Percentiles rank a stretch among this genome's conserved stretches.
Evolutionary conservation across 2,888 invertebrate genomes (phyloP).

Genomic region (Leucoptera coffeella): DNA sequence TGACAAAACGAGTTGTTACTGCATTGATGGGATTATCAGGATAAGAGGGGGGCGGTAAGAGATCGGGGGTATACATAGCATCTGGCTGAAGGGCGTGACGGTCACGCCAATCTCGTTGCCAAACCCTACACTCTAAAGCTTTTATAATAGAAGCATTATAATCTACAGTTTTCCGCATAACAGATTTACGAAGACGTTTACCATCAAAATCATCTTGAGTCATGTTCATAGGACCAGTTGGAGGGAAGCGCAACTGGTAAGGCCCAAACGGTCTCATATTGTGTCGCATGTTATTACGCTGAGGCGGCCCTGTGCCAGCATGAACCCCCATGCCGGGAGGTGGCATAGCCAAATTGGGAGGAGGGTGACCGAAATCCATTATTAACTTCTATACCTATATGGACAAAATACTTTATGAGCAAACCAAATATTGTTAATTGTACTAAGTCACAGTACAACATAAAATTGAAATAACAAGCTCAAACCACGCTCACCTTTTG

Average conservation of each 20-base stretch:
- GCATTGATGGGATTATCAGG: conserved; percentile 95
- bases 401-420: too few relatives aligned
- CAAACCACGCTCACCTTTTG: conserved; percentile 42
- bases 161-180: conserved; percentile 96
- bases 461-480: neutral
- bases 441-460: conserved; percentile 3
- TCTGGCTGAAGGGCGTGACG: conserved; percentile 89
- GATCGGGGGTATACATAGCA: conserved; percentile 87
- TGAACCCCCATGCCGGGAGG: conserved; percentile 22
- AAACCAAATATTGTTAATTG: conserved; percentile 12
- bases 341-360: conserved; percentile 37
- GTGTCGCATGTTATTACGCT: conserved; percentile 40
- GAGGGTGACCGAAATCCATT: conserved; percentile 46
- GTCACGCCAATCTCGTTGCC: conserved; percentile 92
- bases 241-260: conserved; percentile 45
- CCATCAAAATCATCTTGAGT: conserved; percentile 91
- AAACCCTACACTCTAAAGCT: conserved; percentile 86
- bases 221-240: conserved; percentile 60
- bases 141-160: conserved; percentile 94
- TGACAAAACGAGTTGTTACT: conserved; percentile 89
- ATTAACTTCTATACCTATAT: conserved; percentile 42
- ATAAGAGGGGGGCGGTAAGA: conserved; percentile 91
- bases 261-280: conserved; percentile 39
- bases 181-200: conserved; percentile 89
- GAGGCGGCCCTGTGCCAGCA: conserved; percentile 2